These are phyloP conservation scores for Trididemnum nubilum DNA, from an alignment of 23 tunicate species.

Conservation along the genomic window DNA sequence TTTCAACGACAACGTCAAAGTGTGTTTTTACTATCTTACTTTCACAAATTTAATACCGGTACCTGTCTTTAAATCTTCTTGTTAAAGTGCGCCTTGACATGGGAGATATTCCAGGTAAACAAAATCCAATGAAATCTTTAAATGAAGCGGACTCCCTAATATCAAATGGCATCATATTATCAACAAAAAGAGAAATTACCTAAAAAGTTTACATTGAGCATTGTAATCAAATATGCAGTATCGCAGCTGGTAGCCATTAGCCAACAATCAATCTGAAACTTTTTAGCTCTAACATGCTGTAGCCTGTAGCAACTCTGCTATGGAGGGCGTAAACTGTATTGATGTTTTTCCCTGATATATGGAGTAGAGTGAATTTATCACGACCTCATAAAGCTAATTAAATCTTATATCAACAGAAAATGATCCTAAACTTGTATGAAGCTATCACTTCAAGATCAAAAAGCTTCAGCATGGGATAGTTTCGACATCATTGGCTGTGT, in stretches of 20 bases:
- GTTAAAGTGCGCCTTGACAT: constrained; percentile 25
- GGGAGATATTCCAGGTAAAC: not conserved
- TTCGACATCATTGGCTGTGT: too few relatives aligned
- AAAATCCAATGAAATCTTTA: not conserved
- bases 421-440: not conserved
- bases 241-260: too few relatives aligned
- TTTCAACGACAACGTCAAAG: too few relatives aligned
- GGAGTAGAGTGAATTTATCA: not conserved
- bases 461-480: not conserved
- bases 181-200: not conserved
- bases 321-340: not conserved
- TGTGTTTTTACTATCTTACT: not conserved
- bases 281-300: not conserved
- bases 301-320: too few relatives aligned
- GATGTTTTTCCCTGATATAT: not conserved
- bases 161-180: constrained; percentile 23
- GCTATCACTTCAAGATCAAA: not conserved
- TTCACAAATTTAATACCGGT: not conserved
- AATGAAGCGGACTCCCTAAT: not conserved
- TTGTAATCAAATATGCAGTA: not conserved
- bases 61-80: constrained; percentile 16
- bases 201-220: not conserved
- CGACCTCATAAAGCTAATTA: not conserved
- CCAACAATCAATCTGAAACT: not conserved
- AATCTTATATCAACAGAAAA: not conserved